phyloP scores from a whole-genome alignment of 2,113 vertebrate species.

The Euleptes europaea region DNA sequence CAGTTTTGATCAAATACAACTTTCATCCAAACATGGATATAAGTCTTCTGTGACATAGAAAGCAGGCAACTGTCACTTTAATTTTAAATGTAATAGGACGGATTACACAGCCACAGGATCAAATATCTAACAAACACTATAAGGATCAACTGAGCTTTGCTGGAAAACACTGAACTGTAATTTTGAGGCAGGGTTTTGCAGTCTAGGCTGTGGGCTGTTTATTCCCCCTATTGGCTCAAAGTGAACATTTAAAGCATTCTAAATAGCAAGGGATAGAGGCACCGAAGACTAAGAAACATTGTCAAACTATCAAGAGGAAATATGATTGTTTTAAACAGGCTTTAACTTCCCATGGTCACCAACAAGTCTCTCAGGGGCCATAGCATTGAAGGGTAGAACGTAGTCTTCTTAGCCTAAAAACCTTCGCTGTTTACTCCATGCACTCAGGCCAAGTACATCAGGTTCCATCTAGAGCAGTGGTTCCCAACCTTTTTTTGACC shows the following conservation, averaged over 20 bases:
- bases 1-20: not conserved
- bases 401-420: not conserved
- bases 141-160: slow-evolving; percentile 4
- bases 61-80: slow-evolving; percentile 24
- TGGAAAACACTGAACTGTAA: slow-evolving; percentile 18
- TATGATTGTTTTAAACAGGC: not conserved
- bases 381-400: not conserved
- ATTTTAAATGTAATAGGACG: slow-evolving; percentile 1
- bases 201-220: not conserved
- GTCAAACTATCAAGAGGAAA: not conserved
- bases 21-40: not conserved
- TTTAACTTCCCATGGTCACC: too few species aligned
- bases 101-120: not conserved
- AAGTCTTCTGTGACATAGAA: slow-evolving; percentile 13
- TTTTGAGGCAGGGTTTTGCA: not conserved
- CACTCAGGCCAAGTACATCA: not conserved
- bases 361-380: too few species aligned
- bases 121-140: not conserved
- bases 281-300: not conserved
- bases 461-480: too few species aligned
- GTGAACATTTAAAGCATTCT: not conserved
- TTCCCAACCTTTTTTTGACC: too few species aligned
- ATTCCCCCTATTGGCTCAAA: not conserved
- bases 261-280: not conserved
- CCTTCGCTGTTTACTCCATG: not conserved